These are phyloP conservation scores for Morinoia aosen DNA, from an alignment of 2,888 invertebrate species.

Conservation along the genomic window DNA sequence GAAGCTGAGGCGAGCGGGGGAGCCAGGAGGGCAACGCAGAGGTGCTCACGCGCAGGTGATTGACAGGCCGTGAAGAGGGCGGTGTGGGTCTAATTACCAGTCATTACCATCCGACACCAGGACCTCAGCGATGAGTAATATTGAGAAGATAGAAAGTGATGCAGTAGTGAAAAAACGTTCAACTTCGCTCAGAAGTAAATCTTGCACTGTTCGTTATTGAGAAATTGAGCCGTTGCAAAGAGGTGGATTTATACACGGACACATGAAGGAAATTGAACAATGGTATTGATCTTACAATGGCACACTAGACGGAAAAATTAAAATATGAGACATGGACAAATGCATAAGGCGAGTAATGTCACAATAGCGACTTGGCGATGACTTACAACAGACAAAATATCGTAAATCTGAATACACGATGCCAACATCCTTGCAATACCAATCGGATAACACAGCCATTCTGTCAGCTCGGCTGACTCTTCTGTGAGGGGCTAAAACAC, in stretches of 20 bases:
- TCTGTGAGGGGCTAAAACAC: background rate
- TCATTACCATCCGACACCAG: background rate
- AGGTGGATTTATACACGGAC: background rate
- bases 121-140: background rate
- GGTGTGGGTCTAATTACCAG: constrained; percentile 7
- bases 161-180: background rate
- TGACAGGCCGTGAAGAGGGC: constrained; percentile 3
- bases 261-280: background rate
- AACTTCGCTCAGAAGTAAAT: background rate
- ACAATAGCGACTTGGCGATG: background rate
- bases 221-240: background rate
- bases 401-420: background rate
- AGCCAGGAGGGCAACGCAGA: background rate
- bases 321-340: background rate
- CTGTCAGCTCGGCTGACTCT: background rate
- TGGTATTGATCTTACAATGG: background rate
- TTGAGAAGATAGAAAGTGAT: background rate
- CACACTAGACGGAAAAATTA: background rate
- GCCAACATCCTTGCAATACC: background rate
- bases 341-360: background rate
- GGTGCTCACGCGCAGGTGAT: background rate
- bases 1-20: background rate
- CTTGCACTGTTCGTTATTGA: background rate
- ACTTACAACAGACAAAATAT: background rate
- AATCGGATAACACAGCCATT: background rate